Conservation (phyloP, 2,888 invertebrate species). For the Rotaria socialis region DNA sequence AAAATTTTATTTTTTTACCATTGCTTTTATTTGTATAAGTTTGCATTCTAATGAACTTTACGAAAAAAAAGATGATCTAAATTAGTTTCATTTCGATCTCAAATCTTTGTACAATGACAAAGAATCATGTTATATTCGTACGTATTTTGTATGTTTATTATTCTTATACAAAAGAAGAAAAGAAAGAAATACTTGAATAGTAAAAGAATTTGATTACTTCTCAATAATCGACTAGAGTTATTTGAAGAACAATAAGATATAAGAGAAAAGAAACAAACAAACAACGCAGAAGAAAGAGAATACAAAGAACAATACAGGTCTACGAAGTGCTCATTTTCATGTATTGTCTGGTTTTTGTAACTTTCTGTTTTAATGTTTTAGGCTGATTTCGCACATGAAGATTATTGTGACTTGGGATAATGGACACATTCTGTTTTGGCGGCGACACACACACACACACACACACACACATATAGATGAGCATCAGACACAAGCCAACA, state of each 20-base stretch:
- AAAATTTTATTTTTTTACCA: too few relatives aligned
- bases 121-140: too few relatives aligned
- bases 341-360: neutral
- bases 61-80: too few relatives aligned
- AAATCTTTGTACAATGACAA: too few relatives aligned
- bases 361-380: neutral
- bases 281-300: neutral
- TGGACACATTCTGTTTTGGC: neutral
- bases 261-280: neutral
- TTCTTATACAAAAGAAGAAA: neutral
- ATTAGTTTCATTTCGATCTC: too few relatives aligned
- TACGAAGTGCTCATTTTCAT: neutral
- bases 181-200: neutral
- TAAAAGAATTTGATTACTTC: neutral
- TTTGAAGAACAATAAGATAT: neutral
- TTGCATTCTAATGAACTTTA: too few relatives aligned
- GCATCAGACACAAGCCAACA: slow-evolving; percentile 11
- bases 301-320: neutral
- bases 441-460: neutral
- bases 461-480: neutral
- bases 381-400: neutral
- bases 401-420: neutral
- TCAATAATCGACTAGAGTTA: neutral
- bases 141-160: neutral
- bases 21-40: too few relatives aligned